Evolutionary conservation across 2,113 vertebrate genomes (phyloP).

Genomic region (Erythrolamprus reginae): DNA sequence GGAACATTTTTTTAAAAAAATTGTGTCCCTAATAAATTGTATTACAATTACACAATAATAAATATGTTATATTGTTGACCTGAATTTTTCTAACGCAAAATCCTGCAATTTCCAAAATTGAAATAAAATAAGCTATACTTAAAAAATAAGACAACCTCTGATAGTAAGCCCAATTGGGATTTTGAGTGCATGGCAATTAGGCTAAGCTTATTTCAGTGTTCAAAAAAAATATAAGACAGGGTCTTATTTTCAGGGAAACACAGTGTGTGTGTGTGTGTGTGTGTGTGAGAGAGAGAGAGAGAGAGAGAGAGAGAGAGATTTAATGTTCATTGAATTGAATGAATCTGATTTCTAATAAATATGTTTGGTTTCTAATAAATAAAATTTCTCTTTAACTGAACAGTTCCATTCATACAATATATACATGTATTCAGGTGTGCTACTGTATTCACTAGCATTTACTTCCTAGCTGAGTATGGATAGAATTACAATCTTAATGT

Average conservation of each 20-base stretch:
- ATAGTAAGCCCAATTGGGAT: too few relatives aligned
- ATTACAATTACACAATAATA: constrained; percentile 40
- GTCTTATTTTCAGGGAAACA: too few relatives aligned
- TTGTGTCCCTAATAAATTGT: constrained; percentile 39
- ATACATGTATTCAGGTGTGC: not conserved
- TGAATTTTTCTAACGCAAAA: constrained; percentile 33
- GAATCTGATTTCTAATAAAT: not conserved
- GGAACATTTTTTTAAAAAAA: not conserved
- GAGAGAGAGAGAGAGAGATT: too few relatives aligned
- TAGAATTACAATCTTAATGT: not conserved
- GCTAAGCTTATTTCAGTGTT: too few relatives aligned
- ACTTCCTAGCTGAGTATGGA: not conserved
- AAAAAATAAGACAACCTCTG: too few relatives aligned
- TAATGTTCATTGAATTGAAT: too few relatives aligned
- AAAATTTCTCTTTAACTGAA: constrained; percentile 3
- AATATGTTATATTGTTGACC: constrained; percentile 24
- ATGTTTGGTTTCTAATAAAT: constrained; percentile 8
- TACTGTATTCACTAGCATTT: not conserved
- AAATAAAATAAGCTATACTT: not conserved
- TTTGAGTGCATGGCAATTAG: too few relatives aligned
- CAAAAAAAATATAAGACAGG: too few relatives aligned
- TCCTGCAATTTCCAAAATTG: not conserved
- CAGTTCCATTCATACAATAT: not conserved
- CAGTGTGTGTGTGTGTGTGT: too few relatives aligned
- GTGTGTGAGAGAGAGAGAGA: too few relatives aligned